Conservation (phyloP, 2,888 invertebrate species). For the Rhagonycha fulva region DNA sequence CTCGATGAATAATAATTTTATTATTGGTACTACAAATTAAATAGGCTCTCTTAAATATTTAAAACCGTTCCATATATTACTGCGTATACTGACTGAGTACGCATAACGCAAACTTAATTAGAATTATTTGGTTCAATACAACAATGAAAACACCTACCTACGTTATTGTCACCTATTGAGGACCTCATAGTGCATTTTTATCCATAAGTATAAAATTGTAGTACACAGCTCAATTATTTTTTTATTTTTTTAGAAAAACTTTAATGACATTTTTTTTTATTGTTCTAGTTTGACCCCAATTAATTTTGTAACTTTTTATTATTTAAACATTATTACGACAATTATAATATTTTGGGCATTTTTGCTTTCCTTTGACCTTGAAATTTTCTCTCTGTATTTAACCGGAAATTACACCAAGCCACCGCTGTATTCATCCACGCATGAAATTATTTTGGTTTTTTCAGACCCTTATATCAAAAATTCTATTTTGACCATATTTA, state of each 20-base stretch:
- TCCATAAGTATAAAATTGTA: background rate
- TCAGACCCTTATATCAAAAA: too few species aligned
- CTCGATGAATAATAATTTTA: background rate
- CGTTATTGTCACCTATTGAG: background rate
- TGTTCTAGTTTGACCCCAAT: background rate
- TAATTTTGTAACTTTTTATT: background rate
- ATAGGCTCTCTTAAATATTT: background rate
- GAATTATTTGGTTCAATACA: background rate
- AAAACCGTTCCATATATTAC: background rate
- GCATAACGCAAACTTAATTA: background rate
- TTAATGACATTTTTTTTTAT: background rate
- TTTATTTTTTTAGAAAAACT: background rate
- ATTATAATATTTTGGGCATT: too few species aligned
- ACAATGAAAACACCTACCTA: background rate
- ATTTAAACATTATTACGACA: too few species aligned
- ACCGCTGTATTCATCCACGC: too few species aligned
- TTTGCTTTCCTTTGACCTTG: too few species aligned
- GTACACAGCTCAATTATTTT: background rate
- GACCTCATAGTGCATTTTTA: background rate
- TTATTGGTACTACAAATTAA: background rate
- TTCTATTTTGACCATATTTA: too few species aligned
- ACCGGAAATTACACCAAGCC: too few species aligned
- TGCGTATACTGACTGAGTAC: background rate
- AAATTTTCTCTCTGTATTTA: too few species aligned
- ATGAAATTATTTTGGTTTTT: too few species aligned